Evolutionary conservation across 1,140 invertebrate species (phyloP).

Genomic region (Zophobas morio): DNA sequence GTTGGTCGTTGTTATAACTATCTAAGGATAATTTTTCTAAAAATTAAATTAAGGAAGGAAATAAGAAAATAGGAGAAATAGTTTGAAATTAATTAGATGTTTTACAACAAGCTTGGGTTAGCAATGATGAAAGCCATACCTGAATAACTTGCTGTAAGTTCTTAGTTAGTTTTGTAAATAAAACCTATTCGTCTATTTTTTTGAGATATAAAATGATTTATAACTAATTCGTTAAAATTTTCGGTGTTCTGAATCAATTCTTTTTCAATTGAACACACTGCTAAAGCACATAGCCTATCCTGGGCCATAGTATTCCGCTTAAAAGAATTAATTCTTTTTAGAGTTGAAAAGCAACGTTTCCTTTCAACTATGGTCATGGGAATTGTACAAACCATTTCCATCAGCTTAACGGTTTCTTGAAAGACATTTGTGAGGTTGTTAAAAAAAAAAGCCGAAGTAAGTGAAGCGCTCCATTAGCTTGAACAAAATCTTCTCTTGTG

Average conservation of each 20-base stretch:
- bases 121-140: too few species aligned
- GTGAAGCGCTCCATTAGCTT: conserved; percentile 47
- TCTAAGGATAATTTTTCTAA: too few species aligned
- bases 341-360: conserved; percentile 62
- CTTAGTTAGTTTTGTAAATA: conserved; percentile 4
- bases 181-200: conserved; percentile 53
- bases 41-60: too few species aligned
- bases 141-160: too few species aligned
- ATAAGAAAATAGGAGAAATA: too few species aligned
- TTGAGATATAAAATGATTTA: conserved; percentile 52
- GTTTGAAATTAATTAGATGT: too few species aligned
- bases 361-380: conserved; percentile 59
- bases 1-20: too few species aligned
- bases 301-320: conserved; percentile 58
- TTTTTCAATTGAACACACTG: conserved; percentile 59
- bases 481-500: conserved; percentile 22
- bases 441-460: conserved; percentile 48
- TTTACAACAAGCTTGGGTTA: too few species aligned
- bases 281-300: conserved; percentile 58
- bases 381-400: conserved; percentile 53
- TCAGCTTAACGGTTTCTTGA: conserved; percentile 55
- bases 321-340: conserved; percentile 64
- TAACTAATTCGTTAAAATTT: conserved; percentile 60
- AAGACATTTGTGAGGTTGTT: conserved; percentile 55
- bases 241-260: conserved; percentile 52